Evolutionary conservation across 2,797 vertebrate species (phyloP), one percentile per base, ranked within the genome.

Genomic region (Lagodon rhomboides): DNA sequence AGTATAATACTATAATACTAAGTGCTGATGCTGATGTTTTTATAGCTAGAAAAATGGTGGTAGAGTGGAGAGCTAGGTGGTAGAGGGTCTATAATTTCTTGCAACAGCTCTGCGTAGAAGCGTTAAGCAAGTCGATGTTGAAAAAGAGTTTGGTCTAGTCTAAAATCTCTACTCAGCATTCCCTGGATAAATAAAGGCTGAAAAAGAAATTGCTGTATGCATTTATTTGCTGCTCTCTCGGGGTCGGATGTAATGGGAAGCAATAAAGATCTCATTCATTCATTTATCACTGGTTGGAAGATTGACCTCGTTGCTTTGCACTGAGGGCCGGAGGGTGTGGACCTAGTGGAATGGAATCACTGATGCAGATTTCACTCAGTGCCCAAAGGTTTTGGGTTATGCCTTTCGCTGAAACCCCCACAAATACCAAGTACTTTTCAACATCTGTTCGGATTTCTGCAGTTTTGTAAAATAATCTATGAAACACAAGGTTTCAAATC

Each of bases 231-330:
- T 51, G 67, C 67, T 83, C 86, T 80, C 83, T n/a, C 0, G 1
- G 66, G 80, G 38, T 46, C 5, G 1, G 13, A 58, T 58, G 70
- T 75, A 86, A 84, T 82, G 66, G 78, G 71, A 82, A 70, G 78
- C 85, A 73, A 78, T 87, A 75, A 88, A 85, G 72, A 58, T 84
- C 54, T 82, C 67, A 75, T 85, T 86, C 65, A 81, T 82, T 83
- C 62, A 85, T 87, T 81, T 70, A 79, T 85, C 72, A 83, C 55
- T 54, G 46, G 34, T 55, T 46, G 67, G 55, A 76, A 68, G 69
- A 77, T 17, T 82, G 78, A 77, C 84, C 85, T 76, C 5, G 2
- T 30, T 79, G 75, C 49, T 67, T 56, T 75, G 27, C 73, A 3
- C 38, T 0, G 17, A 58, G 44, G 38, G 55, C 69, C 61, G 44